phyloP scores from a whole-genome alignment of 1,140 invertebrate species.

The Temnothorax nylanderi region DNA sequence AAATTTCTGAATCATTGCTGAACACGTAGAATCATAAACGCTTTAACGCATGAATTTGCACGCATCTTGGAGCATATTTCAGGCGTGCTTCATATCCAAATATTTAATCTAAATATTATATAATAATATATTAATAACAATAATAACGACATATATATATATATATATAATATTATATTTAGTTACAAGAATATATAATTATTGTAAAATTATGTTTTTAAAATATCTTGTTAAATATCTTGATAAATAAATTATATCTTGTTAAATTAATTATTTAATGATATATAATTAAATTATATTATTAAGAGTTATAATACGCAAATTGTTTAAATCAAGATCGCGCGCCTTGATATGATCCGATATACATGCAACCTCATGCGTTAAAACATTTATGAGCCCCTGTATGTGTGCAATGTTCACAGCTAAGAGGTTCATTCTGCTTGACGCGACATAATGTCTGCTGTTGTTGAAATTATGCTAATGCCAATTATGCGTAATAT shows the following conservation, averaged over 20 bases:
- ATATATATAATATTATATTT: no score
- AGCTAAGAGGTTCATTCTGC: not conserved
- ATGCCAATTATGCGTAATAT: conserved; percentile 46
- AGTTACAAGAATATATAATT: not conserved
- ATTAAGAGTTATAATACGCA: not conserved
- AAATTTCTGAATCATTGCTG: not conserved
- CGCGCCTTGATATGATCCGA: not conserved
- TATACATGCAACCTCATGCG: not conserved
- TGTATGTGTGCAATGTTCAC: not conserved
- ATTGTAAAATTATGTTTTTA: not conserved
- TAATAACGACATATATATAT: no score
- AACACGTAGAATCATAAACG: not conserved
- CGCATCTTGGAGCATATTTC: no score
- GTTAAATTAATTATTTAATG: no score
- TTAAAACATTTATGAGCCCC: not conserved
- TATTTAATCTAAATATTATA: not conserved
- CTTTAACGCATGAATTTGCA: not conserved
- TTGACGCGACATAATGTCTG: not conserved
- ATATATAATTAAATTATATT: no score
- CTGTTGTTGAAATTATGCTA: conserved; percentile 49
- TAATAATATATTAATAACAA: not conserved
- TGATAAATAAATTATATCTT: no score
- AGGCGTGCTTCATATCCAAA: not conserved
- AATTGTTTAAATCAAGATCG: not conserved
- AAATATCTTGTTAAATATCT: no score